Evolutionary conservation across 2,113 vertebrate genomes (phyloP).

Genomic region (Pica pica): DNA sequence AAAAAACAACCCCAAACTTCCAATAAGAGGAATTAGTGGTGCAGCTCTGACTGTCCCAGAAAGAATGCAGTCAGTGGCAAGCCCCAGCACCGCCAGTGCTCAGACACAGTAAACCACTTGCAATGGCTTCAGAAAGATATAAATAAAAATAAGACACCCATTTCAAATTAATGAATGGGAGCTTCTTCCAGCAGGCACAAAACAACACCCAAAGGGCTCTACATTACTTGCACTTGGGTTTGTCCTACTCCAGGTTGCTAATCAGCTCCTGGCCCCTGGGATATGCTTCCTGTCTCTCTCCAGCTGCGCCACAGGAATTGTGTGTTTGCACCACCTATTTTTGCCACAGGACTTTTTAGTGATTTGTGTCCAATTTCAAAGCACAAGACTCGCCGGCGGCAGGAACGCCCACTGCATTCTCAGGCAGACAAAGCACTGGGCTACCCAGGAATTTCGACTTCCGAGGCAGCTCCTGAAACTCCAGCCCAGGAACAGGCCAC

Average conservation of each 20-base stretch:
- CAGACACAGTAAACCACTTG: background rate
- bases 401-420: slow-evolving; percentile 39
- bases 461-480: background rate
- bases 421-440: slow-evolving; percentile 3
- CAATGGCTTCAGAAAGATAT: background rate
- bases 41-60: background rate
- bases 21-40: background rate
- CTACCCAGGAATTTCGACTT: background rate
- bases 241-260: background rate
- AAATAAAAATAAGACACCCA: background rate
- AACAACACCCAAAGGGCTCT: background rate
- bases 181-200: background rate
- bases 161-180: background rate
- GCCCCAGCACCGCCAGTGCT: accelerated
- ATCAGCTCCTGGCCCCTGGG: background rate
- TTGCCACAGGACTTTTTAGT: background rate
- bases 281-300: background rate
- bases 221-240: accelerated
- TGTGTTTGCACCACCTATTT: background rate
- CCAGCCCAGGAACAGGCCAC: background rate
- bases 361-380: slow-evolving; percentile 24
- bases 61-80: background rate
- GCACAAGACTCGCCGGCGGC: background rate
- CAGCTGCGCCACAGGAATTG: accelerated
- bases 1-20: background rate